Evolutionary conservation across 2,888 invertebrate genomes (phyloP).

Genomic region (Andrena flavipes): DNA sequence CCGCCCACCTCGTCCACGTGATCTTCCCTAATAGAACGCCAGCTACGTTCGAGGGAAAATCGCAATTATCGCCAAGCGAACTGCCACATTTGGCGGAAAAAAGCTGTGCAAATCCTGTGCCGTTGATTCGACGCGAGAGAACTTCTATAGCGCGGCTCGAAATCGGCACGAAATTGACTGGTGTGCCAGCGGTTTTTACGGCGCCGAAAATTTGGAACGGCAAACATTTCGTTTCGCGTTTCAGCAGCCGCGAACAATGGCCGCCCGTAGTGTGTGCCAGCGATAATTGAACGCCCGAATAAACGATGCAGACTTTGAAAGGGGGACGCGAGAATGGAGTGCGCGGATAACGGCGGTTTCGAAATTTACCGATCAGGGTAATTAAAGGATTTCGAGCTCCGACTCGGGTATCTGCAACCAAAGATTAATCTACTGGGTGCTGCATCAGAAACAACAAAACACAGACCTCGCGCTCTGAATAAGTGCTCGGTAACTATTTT

Average conservation of each 20-base stretch:
- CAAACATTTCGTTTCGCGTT: background rate
- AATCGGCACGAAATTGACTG: background rate
- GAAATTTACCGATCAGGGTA: background rate
- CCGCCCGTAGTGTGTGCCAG: background rate
- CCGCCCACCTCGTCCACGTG: background rate
- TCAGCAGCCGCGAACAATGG: background rate
- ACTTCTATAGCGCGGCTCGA: background rate
- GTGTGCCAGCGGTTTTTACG: background rate
- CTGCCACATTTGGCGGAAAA: background rate
- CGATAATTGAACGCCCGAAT: constrained; percentile 21
- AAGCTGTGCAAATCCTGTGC: background rate
- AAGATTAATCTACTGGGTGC: background rate
- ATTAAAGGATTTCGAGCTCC: background rate
- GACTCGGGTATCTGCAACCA: background rate
- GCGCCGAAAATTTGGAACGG: background rate
- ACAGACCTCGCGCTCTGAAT: background rate
- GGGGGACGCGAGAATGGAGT: constrained; percentile 1
- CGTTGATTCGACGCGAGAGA: background rate
- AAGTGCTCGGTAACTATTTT: background rate
- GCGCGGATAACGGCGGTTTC: background rate
- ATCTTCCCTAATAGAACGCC: background rate
- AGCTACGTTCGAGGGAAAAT: background rate
- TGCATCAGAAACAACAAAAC: background rate
- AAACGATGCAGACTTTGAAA: constrained; percentile 3
- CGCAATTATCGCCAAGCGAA: background rate